Evolutionary conservation across 2,113 vertebrate species (phyloP).

Genomic region (mouse (Mus musculus)): DNA sequence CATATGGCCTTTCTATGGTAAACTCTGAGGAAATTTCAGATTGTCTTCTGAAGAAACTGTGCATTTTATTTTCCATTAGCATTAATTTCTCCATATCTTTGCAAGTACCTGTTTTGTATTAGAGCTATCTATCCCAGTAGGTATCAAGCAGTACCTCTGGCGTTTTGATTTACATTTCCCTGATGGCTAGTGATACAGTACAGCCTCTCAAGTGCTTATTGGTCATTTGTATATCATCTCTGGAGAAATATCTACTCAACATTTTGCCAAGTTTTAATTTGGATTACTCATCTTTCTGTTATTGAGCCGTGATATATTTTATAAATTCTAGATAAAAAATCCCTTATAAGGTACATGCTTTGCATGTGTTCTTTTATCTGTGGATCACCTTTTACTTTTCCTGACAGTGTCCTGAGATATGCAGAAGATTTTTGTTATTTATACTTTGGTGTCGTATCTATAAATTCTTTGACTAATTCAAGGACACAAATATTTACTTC

Average conservation of each 20-base stretch:
- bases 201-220: not conserved
- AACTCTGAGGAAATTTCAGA: not conserved
- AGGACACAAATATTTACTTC: conserved; percentile 7
- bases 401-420: not conserved
- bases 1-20: conserved; percentile 3
- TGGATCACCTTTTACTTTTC: not conserved
- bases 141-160: not conserved
- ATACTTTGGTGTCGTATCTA: not conserved
- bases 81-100: conserved; percentile 44
- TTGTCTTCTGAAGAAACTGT: not conserved
- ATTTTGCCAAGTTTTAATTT: not conserved
- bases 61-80: conserved; percentile 12
- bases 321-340: not conserved
- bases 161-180: conserved; percentile 1
- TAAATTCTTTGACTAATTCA: not conserved
- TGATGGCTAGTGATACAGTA: not conserved
- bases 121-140: not conserved
- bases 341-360: not conserved
- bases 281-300: conserved; percentile 29
- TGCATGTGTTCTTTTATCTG: not conserved
- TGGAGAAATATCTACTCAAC: conserved; percentile 24
- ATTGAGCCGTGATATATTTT: conserved; percentile 9
- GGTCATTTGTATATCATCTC: not conserved
- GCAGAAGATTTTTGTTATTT: not conserved
- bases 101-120: not conserved